Base-by-base conservation (phyloP, 2,888 invertebrate genomes). In the Agrilus cyanescens region DNA sequence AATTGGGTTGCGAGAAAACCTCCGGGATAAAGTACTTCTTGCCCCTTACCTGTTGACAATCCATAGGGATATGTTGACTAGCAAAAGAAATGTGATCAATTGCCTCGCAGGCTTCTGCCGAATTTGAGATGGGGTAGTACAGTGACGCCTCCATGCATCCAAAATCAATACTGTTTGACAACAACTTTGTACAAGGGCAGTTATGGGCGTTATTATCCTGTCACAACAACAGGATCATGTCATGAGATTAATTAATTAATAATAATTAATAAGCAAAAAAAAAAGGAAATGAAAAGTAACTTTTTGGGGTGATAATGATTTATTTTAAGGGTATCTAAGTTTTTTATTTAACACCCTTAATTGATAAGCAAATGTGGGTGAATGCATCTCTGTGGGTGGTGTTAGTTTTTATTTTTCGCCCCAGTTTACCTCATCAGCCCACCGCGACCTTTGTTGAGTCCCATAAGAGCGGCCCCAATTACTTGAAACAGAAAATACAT, bases 401-500 rank as follows among this genome's bases (percentile, higher is more conserved):
- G 12, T 12, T 40, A 8, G 29, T 41, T 37, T 41, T 41, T 32
- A 29, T 32, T 35, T 14, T 14, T 5, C 13, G 36, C 12, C 13
- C 13, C 34, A 25, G 10, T 40, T 45, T 50, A 56, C 57, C 56
- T 52, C 49, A 55, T 53, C 25, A 56, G 44, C 39, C 53, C 53
- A 10, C 51, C 52, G 41, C 43, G 50, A 60, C 56, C 62, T 65
- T 60, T 59, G 66, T 61, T 56, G 48, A 70, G 54, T 47, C 68
- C 58, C 12, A 74, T 74, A 55, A 80, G 76, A 51, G 76, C 78
- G 47, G 77, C 80, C 35, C 84, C 85, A 49, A 89, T 80, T 41
- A 88, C 78, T 58, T 85, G 84, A 63, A 89, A 86, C 70, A 87
- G 78, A 54, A 83, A 82, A 63, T 86, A 87, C 37, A 88, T 75